A percentile compares a stretch with the other conserved stretches of the same genome.
phyloP scores from a whole-genome alignment of 1,140 invertebrate genomes.

The Drosophila truncata region DNA sequence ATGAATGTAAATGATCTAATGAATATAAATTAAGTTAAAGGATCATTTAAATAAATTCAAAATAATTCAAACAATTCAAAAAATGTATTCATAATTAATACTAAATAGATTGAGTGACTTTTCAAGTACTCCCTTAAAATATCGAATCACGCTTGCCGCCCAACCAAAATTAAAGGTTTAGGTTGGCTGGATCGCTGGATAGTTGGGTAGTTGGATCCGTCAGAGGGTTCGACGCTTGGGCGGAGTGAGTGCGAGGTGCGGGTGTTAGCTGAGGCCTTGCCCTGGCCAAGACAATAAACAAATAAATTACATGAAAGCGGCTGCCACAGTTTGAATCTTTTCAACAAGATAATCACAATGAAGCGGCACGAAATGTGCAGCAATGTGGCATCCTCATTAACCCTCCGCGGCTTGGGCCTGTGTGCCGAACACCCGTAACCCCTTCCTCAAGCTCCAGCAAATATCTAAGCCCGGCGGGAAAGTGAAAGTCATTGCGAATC shows the following conservation, averaged over 20 bases:
- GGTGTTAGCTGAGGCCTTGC: constrained; percentile 42
- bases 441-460: neutral
- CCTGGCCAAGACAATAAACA: constrained; percentile 77
- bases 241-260: constrained; percentile 10
- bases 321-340: constrained; percentile 73
- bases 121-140: neutral
- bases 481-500: constrained; percentile 80
- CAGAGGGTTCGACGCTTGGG: constrained; percentile 15
- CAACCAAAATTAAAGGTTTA: constrained; percentile 22
- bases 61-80: too few species aligned
- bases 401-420: constrained; percentile 41
- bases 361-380: constrained; percentile 80
- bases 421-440: neutral
- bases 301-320: constrained; percentile 82
- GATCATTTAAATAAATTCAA: too few species aligned
- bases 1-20: too few species aligned
- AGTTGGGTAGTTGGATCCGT: neutral
- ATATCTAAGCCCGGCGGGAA: constrained; percentile 37
- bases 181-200: constrained; percentile 39
- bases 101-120: too few species aligned
- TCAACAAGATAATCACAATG: constrained; percentile 79
- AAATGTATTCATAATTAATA: too few species aligned
- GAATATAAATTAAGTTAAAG: too few species aligned
- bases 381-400: constrained; percentile 83
- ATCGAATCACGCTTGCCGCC: constrained; percentile 22